Base-by-base conservation (phyloP, 2,888 invertebrate species). In the Orthosia gothica region DNA sequence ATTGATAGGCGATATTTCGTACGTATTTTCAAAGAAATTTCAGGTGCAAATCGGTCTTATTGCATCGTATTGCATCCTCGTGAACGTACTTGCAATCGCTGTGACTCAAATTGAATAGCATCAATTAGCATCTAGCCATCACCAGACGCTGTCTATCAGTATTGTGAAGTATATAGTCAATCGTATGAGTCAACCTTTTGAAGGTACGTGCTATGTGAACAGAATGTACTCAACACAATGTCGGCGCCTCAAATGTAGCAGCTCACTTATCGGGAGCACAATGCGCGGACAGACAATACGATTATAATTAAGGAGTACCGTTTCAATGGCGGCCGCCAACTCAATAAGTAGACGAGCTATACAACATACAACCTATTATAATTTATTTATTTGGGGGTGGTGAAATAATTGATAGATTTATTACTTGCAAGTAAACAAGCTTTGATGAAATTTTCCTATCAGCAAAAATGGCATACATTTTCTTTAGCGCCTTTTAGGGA, bases 251-350 rank as follows among this genome's bases (percentile, higher is more conserved):
- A 32, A 62, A 50, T 63, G 15, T n/a, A 47, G 52, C 18, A 18
- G n/a, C 52, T 16, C 13, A 63, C 76, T 50, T 54, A 40, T 76
- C 9, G 9, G 63, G 70, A 64, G 50, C 52, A 76, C 63, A 76
- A 76, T 76, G 18, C n/a, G n/a, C 15, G 16, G 26, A 18, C 20
- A 49, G 26, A 76, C 76, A 76, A 76, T 76, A 23, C 20, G 1
- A 3, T 13, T 16, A 45, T 23, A 26, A 63, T 64, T 54, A 69
- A 20, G 63, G 76, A 26, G 47, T 49, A 76, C 32, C 13, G 13
- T 32, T 75, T 11, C 20, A 32, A 23, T 68, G 23, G 20, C 3
- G n/a, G 13, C 18, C 7, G 5, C 20, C 18, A 20, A 47, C 0
- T 20, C 3, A 20, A 16, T 59, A 32, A 59, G 49, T 68, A 26